Evolutionary conservation across 2,888 invertebrate species (phyloP).

Genomic region (Hydraecia micacea): DNA sequence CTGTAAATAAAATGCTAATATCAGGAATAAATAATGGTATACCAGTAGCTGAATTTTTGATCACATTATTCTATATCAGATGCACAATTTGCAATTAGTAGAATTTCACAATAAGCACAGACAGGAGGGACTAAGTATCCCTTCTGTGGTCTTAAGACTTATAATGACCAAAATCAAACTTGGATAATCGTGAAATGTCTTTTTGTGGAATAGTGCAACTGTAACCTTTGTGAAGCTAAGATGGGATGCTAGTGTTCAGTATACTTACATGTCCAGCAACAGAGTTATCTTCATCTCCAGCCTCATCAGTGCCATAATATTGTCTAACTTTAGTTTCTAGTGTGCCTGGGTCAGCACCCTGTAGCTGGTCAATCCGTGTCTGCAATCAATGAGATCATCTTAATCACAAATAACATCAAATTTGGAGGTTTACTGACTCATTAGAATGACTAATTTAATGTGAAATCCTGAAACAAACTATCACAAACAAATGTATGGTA

Average conservation of each 20-base stretch:
- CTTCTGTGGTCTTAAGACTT: background rate
- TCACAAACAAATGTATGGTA: background rate
- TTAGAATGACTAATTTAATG: background rate
- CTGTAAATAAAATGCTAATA: slow-evolving; percentile 85
- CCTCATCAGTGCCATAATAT: slow-evolving; percentile 93
- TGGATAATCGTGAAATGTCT: background rate
- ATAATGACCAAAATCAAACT: background rate
- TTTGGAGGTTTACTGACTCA: slow-evolving; percentile 3
- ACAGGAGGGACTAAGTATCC: background rate
- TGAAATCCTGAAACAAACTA: slow-evolving; percentile 1
- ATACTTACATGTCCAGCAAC: slow-evolving; percentile 95
- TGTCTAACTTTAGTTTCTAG: slow-evolving; percentile 97
- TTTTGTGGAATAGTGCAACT: background rate
- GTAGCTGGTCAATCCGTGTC: slow-evolving; percentile 95
- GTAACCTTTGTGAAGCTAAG: background rate
- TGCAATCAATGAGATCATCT: slow-evolving; percentile 74
- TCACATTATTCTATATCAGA: no score
- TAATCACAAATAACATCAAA: background rate
- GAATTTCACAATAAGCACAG: background rate
- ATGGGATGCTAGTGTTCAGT: background rate
- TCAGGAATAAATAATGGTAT: background rate
- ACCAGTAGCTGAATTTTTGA: background rate
- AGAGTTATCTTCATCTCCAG: slow-evolving; percentile 91
- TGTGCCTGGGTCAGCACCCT: slow-evolving; percentile 95
- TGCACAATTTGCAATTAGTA: background rate